phyloP scores from a whole-genome alignment of 2,113 vertebrate species.

The Tamias sibiricus region DNA sequence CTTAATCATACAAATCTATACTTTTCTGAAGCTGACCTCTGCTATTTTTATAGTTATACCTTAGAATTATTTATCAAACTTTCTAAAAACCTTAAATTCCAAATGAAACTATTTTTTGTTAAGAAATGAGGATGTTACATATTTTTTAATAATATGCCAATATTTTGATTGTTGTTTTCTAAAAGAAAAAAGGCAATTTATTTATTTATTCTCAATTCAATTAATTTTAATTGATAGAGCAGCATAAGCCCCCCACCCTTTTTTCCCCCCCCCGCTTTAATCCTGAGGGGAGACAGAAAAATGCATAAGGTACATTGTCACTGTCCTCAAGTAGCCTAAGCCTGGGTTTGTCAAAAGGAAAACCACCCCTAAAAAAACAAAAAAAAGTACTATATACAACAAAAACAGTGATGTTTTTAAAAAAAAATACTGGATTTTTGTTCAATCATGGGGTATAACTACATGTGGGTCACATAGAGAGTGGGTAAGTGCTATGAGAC shows the following conservation, averaged over 20 bases:
- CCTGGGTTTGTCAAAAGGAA: neutral
- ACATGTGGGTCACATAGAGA: neutral
- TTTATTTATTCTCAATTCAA: neutral
- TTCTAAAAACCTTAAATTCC: neutral
- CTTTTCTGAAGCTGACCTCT: neutral
- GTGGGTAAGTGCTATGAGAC: neutral
- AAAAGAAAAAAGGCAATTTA: neutral
- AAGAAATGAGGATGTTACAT: neutral
- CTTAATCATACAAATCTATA: neutral
- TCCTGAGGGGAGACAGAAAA: neutral
- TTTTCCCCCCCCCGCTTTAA: too few relatives aligned
- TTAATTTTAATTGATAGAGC: neutral
- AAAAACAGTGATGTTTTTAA: too few relatives aligned
- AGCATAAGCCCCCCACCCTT: neutral
- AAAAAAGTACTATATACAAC: too few relatives aligned
- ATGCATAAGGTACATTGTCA: neutral
- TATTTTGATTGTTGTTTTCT: neutral
- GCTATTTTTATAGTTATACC: neutral
- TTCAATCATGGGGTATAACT: neutral
- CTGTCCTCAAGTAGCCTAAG: neutral
- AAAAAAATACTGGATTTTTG: too few relatives aligned
- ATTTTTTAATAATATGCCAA: neutral
- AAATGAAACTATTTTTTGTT: neutral
- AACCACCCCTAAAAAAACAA: neutral
- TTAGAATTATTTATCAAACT: neutral